Evolutionary conservation across 2,113 vertebrate species (phyloP).

Genomic region (Orthonyx spaldingii): DNA sequence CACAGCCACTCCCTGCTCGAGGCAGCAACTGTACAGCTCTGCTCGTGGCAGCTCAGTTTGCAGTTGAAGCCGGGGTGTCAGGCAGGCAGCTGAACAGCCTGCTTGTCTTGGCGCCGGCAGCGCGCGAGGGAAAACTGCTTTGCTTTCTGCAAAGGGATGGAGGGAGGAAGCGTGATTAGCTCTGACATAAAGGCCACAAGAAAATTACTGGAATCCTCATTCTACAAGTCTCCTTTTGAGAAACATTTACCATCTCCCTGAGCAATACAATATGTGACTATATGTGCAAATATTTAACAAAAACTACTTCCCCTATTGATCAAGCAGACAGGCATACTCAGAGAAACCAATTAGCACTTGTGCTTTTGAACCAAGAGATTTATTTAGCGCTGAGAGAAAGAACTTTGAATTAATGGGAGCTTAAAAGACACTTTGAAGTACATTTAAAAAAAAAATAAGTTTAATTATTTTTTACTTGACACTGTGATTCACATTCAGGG

Average conservation of each 20-base stretch:
- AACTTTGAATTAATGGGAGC: conserved; percentile 6
- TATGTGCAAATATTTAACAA: conserved; percentile 58
- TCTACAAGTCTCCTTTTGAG: conserved; percentile 19
- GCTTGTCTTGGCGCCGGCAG: background rate
- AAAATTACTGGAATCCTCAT: conserved; percentile 13
- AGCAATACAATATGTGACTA: conserved; percentile 25
- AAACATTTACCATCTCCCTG: conserved; percentile 49
- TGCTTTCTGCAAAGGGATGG: background rate
- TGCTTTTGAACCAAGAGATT: conserved; percentile 54
- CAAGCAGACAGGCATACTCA: conserved; percentile 22
- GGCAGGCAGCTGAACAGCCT: background rate
- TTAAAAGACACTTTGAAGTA: conserved; percentile 60
- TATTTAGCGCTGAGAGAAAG: conserved; percentile 39
- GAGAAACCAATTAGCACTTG: conserved; percentile 60
- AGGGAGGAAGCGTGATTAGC: background rate
- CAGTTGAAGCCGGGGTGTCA: background rate
- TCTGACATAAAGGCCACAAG: conserved; percentile 26
- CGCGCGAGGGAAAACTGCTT: background rate
- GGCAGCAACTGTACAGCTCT: background rate
- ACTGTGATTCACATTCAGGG: conserved; percentile 37
- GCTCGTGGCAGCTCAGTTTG: background rate
- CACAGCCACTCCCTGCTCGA: background rate
- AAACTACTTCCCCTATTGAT: conserved; percentile 48
- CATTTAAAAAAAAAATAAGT: conserved; percentile 29
- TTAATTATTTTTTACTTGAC: conserved; percentile 62